phyloP scores from a whole-genome alignment of 2,888 invertebrate genomes.

The Pycnomerus fuliginosus region DNA sequence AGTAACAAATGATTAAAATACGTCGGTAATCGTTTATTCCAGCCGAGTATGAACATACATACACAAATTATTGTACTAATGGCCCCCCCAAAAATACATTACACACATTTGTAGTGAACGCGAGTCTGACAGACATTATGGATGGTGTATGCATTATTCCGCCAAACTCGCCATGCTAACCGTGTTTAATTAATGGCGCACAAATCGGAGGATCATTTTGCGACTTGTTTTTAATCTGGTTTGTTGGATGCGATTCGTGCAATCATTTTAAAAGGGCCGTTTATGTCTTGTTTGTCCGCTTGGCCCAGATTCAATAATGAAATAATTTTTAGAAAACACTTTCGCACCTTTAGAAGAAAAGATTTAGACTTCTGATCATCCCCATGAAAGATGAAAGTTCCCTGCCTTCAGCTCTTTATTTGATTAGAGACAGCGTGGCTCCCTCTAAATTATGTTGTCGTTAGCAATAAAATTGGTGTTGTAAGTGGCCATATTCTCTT shows the following conservation, averaged over 20 bases:
- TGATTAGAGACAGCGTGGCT: constrained; percentile 17
- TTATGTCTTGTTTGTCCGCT: too few relatives aligned
- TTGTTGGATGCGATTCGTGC: constrained; percentile 35
- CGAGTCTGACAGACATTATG: constrained; percentile 45
- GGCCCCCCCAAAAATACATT: constrained; percentile 47
- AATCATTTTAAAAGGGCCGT: too few relatives aligned
- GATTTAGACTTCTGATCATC: not conserved
- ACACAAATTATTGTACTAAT: constrained; percentile 48
- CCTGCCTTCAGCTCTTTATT: constrained; percentile 16
- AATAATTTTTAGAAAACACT: too few relatives aligned
- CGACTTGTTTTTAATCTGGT: constrained; percentile 45
- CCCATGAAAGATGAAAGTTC: constrained; percentile 12
- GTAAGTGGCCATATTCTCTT: constrained; percentile 17
- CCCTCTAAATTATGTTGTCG: constrained; percentile 21
- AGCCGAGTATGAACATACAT: too few relatives aligned
- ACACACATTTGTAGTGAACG: constrained; percentile 47
- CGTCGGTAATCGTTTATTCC: too few relatives aligned
- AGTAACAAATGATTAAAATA: too few relatives aligned
- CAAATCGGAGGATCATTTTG: constrained; percentile 46
- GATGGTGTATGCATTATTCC: constrained; percentile 46
- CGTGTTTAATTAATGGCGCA: constrained; percentile 47
- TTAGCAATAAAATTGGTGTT: constrained; percentile 19
- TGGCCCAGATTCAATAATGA: too few relatives aligned
- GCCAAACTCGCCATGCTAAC: constrained; percentile 38
- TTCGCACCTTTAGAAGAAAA: too few relatives aligned